These are phyloP conservation scores for Euura lappo DNA, from an alignment of 1,140 invertebrate genomes.

Conservation along the genomic window DNA sequence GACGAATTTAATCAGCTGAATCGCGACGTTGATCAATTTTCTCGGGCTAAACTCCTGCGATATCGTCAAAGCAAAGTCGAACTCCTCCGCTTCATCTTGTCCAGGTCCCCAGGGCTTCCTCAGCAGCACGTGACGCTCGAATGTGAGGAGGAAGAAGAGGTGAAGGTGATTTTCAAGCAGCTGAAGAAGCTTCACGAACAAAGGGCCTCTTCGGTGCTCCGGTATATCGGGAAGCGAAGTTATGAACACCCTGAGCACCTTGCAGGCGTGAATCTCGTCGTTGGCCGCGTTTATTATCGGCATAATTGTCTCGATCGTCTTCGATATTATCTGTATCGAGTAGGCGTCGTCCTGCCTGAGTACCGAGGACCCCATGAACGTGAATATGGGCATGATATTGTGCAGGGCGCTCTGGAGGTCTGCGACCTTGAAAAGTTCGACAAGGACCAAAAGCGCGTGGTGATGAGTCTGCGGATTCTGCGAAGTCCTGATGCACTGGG, in stretches of 20 bases:
- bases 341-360: constrained; percentile 91
- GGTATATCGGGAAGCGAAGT: constrained; percentile 89
- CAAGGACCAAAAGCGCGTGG: constrained; percentile 82
- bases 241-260: constrained; percentile 87
- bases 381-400: constrained; percentile 94
- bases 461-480: constrained; percentile 94
- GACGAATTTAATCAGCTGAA: constrained; percentile 71
- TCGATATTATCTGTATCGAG: constrained; percentile 90
- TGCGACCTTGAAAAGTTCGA: constrained; percentile 59
- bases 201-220: constrained; percentile 79
- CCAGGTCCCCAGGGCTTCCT: constrained; percentile 35
- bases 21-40: constrained; percentile 69
- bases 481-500: constrained; percentile 86
- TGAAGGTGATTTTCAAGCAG: constrained; percentile 79
- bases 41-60: constrained; percentile 70
- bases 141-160: constrained; percentile 74
- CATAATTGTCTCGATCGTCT: constrained; percentile 89
- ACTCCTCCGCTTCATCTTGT: constrained; percentile 55
- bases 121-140: constrained; percentile 70
- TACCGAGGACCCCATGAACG: constrained; percentile 92
- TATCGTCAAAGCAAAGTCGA: constrained; percentile 76
- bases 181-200: constrained; percentile 81
- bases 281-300: constrained; percentile 76
- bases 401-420: constrained; percentile 85
- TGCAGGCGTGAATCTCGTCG: constrained; percentile 57